phyloP scores from a whole-genome alignment of 2,113 vertebrate genomes.

The Rhizomys pruinosus region DNA sequence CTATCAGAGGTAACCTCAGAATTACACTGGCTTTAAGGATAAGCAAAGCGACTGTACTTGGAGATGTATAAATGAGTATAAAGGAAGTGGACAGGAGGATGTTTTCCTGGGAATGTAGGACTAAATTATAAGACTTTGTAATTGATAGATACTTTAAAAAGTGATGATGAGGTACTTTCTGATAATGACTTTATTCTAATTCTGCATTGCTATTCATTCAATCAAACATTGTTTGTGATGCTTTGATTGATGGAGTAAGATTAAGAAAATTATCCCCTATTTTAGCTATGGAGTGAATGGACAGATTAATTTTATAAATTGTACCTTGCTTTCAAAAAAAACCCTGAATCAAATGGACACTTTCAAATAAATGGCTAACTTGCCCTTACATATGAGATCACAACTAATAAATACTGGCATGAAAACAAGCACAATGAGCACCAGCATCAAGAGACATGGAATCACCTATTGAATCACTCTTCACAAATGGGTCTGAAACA shows the following conservation, averaged over 20 bases:
- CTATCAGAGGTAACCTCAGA: background rate
- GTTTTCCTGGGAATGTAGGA: background rate
- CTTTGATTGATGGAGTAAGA: constrained; percentile 58
- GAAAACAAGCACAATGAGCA: background rate
- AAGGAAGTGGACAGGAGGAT: background rate
- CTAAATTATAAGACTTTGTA: constrained; percentile 22
- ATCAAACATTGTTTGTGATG: constrained; percentile 50
- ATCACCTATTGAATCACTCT: background rate
- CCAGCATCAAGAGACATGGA: background rate
- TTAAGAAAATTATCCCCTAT: constrained; percentile 23
- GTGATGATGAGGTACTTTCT: constrained; percentile 47
- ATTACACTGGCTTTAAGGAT: background rate
- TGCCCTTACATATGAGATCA: background rate
- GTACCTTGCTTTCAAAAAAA: constrained; percentile 35
- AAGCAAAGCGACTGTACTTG: background rate
- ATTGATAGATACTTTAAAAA: constrained; percentile 31
- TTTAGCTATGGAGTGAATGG: constrained; percentile 17
- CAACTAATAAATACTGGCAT: background rate
- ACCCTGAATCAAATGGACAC: constrained; percentile 30
- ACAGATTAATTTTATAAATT: constrained; percentile 37
- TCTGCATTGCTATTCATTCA: background rate
- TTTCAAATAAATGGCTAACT: constrained; percentile 48
- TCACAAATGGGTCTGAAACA: background rate
- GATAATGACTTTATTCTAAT: constrained; percentile 54
- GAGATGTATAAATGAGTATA: background rate